Evolutionary conservation across 2,113 vertebrate genomes (phyloP).

Genomic region (Copsychus sechellarum): DNA sequence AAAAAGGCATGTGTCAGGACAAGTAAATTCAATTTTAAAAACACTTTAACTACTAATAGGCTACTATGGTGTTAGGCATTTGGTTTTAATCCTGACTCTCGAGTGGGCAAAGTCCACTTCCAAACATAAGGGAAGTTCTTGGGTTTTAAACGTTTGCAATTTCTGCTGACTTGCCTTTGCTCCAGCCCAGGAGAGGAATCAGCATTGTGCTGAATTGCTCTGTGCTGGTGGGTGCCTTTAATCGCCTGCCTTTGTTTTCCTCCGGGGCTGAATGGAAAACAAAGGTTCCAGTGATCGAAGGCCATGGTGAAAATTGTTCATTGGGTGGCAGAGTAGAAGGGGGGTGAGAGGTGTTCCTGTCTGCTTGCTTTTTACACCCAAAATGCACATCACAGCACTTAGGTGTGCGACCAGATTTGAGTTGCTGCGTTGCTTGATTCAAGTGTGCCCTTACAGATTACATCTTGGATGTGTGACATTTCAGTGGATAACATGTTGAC

Average conservation of each 20-base stretch:
- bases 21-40: neutral
- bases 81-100: neutral
- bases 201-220: neutral
- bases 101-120: neutral
- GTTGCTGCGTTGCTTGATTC: neutral
- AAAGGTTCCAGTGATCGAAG: neutral
- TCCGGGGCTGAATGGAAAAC: neutral
- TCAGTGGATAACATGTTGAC: neutral
- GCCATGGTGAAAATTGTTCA: neutral
- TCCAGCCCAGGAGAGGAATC: neutral
- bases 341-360: neutral
- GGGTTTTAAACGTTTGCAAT: neutral
- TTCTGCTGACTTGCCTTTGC: neutral
- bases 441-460: neutral
- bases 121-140: neutral
- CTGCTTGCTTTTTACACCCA: neutral
- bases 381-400: neutral
- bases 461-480: neutral
- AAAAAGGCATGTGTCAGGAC: neutral
- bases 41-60: constrained; percentile 9
- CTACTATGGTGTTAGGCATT: neutral
- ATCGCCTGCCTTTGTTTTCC: neutral
- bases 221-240: neutral
- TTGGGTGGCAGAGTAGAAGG: neutral
- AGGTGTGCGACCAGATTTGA: neutral